These are phyloP conservation scores for Liasis olivaceus DNA, from an alignment of 2,797 vertebrate genomes.

Conservation along the genomic window DNA sequence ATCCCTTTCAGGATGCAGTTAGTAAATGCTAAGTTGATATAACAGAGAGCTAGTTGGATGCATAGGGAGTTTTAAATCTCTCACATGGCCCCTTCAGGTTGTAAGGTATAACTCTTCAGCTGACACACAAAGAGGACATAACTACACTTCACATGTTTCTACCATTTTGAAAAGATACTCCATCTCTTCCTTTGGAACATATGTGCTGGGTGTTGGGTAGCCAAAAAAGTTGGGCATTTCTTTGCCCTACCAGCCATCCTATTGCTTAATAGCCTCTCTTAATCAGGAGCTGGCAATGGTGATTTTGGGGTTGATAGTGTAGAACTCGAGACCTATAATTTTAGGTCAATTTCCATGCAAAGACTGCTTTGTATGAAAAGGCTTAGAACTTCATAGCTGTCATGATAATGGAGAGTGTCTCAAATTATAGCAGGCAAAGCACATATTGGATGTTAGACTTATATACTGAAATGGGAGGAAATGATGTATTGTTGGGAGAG, in stretches of 20 bases:
- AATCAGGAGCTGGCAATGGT: not conserved
- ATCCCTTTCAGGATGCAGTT: not conserved
- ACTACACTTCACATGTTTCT: not conserved
- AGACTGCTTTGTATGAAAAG: not conserved
- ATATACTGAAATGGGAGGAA: not conserved
- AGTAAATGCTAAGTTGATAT: not conserved
- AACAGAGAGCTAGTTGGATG: not conserved
- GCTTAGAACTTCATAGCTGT: not conserved
- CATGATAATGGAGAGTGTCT: not conserved
- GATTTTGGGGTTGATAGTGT: not conserved
- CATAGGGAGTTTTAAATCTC: not conserved
- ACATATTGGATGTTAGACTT: not conserved
- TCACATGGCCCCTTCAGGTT: not conserved
- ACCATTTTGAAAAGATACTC: not conserved
- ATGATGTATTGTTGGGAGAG: not conserved
- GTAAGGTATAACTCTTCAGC: not conserved
- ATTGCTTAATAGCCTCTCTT: not conserved
- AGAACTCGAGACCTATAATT: not conserved
- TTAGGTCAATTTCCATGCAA: not conserved
- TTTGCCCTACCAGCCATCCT: not conserved
- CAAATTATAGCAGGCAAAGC: not conserved
- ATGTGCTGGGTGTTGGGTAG: not conserved
- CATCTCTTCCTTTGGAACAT: not conserved
- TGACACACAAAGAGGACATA: not conserved
- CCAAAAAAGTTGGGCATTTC: not conserved